A percentile compares a stretch with the other conserved stretches of the same genome.
Conservation (phyloP, 2,888 invertebrate species). For the Oegoconia quadripuncta region DNA sequence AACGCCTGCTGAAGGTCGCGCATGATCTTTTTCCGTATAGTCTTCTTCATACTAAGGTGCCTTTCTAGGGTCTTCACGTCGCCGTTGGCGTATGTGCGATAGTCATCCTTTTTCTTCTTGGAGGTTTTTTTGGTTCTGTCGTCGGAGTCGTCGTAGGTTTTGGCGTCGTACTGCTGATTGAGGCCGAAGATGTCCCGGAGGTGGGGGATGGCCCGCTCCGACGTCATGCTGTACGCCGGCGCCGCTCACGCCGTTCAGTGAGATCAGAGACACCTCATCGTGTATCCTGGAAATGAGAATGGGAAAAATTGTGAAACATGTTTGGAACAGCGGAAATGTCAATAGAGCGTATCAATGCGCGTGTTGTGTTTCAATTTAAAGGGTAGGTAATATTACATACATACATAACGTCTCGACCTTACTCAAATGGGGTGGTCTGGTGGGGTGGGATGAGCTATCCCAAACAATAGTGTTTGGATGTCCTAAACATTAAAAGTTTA, state of each 20-base stretch:
- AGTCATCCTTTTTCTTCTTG: constrained; percentile 84
- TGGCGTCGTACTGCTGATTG: constrained; percentile 74
- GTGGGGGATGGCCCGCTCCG: constrained; percentile 87
- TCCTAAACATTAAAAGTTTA: too few relatives aligned
- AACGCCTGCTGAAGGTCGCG: constrained; percentile 88
- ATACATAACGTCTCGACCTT: too few relatives aligned
- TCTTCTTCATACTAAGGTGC: constrained; percentile 92
- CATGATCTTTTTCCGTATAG: constrained; percentile 91
- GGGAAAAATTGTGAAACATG: constrained; percentile 5
- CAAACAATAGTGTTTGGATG: too few relatives aligned
- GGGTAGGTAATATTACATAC: too few relatives aligned
- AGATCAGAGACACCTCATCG: constrained; percentile 65
- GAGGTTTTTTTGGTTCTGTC: constrained; percentile 76
- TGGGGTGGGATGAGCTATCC: too few relatives aligned
- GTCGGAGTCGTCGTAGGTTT: constrained; percentile 67
- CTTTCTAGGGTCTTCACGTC: constrained; percentile 87
- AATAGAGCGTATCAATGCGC: background rate
- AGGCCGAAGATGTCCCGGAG: constrained; percentile 86
- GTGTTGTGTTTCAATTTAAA: too few relatives aligned
- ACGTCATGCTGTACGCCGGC: constrained; percentile 75
- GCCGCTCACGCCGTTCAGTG: constrained; percentile 34
- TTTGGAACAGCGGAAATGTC: background rate
- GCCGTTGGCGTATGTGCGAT: constrained; percentile 81
- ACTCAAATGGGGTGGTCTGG: too few relatives aligned
- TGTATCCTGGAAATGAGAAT: constrained; percentile 61